These are phyloP conservation scores for Scarus forsteni DNA, from an alignment of 2,797 vertebrate species.

Conservation along the genomic window DNA sequence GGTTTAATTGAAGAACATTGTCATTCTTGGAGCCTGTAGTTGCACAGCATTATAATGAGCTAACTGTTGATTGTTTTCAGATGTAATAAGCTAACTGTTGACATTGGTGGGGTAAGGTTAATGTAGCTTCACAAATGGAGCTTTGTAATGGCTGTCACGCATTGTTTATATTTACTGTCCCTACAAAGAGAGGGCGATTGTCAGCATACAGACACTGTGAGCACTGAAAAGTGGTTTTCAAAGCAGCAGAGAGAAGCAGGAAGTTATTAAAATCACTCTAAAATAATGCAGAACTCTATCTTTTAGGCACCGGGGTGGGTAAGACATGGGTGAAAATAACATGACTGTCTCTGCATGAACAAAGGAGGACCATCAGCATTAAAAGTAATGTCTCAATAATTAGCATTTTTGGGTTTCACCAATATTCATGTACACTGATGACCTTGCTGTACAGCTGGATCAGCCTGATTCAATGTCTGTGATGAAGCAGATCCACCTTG, in stretches of 20 bases:
- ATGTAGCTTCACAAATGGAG: conserved; percentile 24
- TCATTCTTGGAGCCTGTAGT: neutral
- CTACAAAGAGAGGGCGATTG: neutral
- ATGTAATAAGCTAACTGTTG: conserved; percentile 9
- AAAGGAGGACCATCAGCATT: no score
- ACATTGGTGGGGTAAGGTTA: conserved; percentile 5
- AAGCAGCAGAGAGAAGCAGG: neutral
- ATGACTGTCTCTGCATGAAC: no score
- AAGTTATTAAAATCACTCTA: no score
- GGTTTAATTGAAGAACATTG: neutral
- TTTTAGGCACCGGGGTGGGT: no score
- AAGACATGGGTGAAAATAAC: no score
- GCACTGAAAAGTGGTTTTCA: neutral
- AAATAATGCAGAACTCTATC: no score
- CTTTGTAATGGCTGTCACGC: neutral
- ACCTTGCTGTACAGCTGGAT: no score
- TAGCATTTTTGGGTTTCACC: no score
- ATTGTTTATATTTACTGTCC: neutral
- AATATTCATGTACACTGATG: no score
- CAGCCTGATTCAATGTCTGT: no score
- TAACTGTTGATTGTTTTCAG: conserved; percentile 11
- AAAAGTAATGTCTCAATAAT: no score
- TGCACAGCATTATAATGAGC: neutral
- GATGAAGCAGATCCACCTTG: no score
- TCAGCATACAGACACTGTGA: neutral